Conservation (phyloP, 1,140 invertebrate species). For the Solenopsis fugax region DNA sequence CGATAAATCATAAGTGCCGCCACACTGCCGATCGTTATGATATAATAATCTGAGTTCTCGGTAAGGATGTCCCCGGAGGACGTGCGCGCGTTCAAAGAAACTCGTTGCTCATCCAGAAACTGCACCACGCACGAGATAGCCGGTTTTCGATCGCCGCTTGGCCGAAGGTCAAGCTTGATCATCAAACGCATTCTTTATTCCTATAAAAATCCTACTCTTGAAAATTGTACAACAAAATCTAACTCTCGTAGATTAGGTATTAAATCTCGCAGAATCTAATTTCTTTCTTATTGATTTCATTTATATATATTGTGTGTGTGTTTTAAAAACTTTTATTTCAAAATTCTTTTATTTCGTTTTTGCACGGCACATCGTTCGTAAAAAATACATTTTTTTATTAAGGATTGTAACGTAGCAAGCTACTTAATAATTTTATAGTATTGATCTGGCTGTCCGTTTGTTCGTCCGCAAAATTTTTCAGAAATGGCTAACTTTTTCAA, state of each 20-base stretch:
- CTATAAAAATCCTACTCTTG: neutral
- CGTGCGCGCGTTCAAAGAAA: slow-evolving; percentile 47
- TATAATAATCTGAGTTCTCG: slow-evolving; percentile 62
- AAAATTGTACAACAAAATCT: neutral
- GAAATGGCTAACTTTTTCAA: too few species aligned
- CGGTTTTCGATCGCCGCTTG: slow-evolving; percentile 22
- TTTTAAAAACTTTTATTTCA: too few species aligned
- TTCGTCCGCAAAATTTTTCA: too few species aligned
- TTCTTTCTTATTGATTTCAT: neutral
- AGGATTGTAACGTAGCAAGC: too few species aligned
- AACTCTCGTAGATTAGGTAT: neutral
- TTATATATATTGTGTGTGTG: too few species aligned
- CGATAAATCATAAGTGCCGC: slow-evolving; percentile 54
- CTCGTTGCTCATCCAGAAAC: slow-evolving; percentile 51
- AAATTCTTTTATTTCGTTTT: too few species aligned
- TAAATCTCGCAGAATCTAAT: neutral
- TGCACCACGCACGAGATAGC: slow-evolving; percentile 46
- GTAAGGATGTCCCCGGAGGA: slow-evolving; percentile 54
- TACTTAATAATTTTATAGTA: too few species aligned
- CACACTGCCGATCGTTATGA: slow-evolving; percentile 52
- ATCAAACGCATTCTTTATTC: slow-evolving; percentile 8
- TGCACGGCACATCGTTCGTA: too few species aligned
- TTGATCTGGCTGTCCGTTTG: too few species aligned
- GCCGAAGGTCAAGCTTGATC: slow-evolving; percentile 2
- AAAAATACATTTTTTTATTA: neutral